Evolutionary conservation across 2,113 vertebrate species (phyloP).

Genomic region (Rhabdomys dilectus): DNA sequence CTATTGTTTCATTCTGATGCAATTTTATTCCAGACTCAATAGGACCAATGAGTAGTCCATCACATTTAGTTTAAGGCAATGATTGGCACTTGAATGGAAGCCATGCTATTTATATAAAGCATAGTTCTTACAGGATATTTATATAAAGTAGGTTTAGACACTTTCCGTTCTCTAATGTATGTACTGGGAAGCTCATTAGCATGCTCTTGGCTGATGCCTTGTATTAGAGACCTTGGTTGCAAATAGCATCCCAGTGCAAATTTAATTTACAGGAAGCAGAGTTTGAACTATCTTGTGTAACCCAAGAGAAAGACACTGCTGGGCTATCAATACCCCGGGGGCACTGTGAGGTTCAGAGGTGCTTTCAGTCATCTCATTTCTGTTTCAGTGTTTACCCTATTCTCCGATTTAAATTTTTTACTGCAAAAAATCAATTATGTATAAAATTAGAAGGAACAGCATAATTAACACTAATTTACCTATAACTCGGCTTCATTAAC

Average conservation of each 20-base stretch:
- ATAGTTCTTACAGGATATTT: slow-evolving; percentile 1
- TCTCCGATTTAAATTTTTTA: slow-evolving; percentile 38
- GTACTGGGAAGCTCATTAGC: slow-evolving; percentile 32
- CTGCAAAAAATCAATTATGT: neutral
- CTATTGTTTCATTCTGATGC: neutral
- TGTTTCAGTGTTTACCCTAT: neutral
- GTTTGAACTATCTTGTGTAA: neutral
- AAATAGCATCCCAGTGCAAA: slow-evolving; percentile 42
- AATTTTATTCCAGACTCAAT: slow-evolving; percentile 36
- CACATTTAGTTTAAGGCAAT: slow-evolving; percentile 19
- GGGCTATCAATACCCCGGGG: neutral
- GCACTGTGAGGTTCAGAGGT: neutral
- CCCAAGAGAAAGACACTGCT: neutral
- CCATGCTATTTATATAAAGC: slow-evolving; percentile 23
- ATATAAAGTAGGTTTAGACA: slow-evolving; percentile 54
- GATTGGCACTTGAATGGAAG: slow-evolving; percentile 58
- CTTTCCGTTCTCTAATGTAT: slow-evolving; percentile 57
- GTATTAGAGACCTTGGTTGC: neutral
- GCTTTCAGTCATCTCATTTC: neutral
- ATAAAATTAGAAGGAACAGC: slow-evolving; percentile 2
- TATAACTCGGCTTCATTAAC: neutral
- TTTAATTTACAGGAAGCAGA: slow-evolving; percentile 44
- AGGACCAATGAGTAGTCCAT: neutral
- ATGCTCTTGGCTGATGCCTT: slow-evolving; percentile 13
- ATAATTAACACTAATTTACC: neutral